Base-by-base conservation (phyloP, 2,113 vertebrate genomes). In the pig (Sus scrofa) region DNA sequence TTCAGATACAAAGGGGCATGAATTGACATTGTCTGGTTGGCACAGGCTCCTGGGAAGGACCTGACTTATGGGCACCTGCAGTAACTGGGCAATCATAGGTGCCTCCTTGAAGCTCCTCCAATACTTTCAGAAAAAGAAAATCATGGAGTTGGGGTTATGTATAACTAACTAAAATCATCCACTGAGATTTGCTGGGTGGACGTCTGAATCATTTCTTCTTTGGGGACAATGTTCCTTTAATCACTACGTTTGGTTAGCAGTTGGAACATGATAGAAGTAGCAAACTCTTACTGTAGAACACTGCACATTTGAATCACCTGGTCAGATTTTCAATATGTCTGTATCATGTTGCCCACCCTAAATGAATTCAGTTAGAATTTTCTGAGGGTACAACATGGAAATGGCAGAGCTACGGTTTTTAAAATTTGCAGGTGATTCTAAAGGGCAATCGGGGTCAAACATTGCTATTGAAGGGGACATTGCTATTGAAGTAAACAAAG, bases 71-170 rank as follows among this genome's bases (percentile, higher is more conserved):
- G 67, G n/a, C 4, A 32, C 4, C 6, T 2, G 9, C 13, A 32
- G 39, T 32, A 27, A 71, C 26, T n/a, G 20, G 20, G 19, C 88
- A 84, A 85, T 84, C 14, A 14, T 0, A 84, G 20, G 73, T 52
- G 20, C 20, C 18, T 79, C 32, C 15, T 52, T 1, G 3, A 90
- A 65, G n/a, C 2, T 73, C n/a, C 54, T 92, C 58, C 26, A 24
- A 2, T 50, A 67, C 16, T 86, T 96, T 87, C 82, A 71, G n/a
- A 91, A 87, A 34, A 11, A 78, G 50, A 34, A 95, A 96, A 83
- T 70, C 67, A 71, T 34, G 13, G 32, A 74, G 16, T 83, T 83
- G 71, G 30, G 27, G 75, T 62, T 65, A n/a, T 34, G 7, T 18
- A 32, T 26, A 65, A 52, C 16, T 65, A 39, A 86, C 44, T 44